These are phyloP conservation scores for fruit fly (Drosophila melanogaster) DNA, from an alignment of 1,140 invertebrate genomes.

Conservation along the genomic window Release_6_plus_ISO1_MT NT_033779.5:14776001-14776500, in stretches of 20 bases:
- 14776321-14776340: conserved; percentile 20
- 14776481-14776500: neutral
- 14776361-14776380: conserved; percentile 69
- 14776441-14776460: neutral
- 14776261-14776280: conserved; percentile 59
- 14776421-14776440: conserved; percentile 7
- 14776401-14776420: conserved; percentile 32
- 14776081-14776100: too few species aligned
- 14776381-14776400: conserved; percentile 71
- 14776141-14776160: too few species aligned
- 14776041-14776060: too few species aligned
- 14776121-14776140: too few species aligned
- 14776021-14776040: too few species aligned
- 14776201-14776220: neutral
- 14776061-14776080: too few species aligned
- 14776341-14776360: conserved; percentile 71
- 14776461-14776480: conserved; percentile 2
- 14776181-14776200: too few species aligned
- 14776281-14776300: conserved; percentile 48
- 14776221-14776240: conserved; percentile 4
- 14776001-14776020: too few species aligned
- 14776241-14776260: conserved; percentile 20
- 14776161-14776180: neutral
- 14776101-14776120: too few species aligned
- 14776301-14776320: conserved; percentile 32